Evolutionary conservation across 2,113 vertebrate genomes (phyloP), one percentile per base, ranked within the genome.

Genomic region (Periophthalmus modestus): DNA sequence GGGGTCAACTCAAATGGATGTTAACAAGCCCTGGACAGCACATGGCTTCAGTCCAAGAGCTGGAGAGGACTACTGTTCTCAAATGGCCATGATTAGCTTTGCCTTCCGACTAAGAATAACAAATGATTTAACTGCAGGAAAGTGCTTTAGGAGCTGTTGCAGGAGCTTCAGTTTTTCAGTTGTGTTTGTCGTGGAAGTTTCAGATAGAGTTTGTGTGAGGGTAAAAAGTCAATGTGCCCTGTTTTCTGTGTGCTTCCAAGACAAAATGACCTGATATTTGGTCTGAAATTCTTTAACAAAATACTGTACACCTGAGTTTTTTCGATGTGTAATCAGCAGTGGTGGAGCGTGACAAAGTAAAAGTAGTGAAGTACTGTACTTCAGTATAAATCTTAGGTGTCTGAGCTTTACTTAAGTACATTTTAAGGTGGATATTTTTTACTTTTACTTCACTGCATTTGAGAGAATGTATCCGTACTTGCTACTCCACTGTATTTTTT

Each of bases 11-110:
- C 34, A 62, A 77, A 79, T 67, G 61, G 68, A 74, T 5, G 19
- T 66, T 75, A 72, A 78, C 72, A 74, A 74, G 48, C 55, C 28
- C 71, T 58, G 70, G 46, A 65, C 59, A 80, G 61, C 71, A 34
- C 66, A 55, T 47, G 43, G 68, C 61, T 74, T 54, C 33, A 61
- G 54, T 65, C 28, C 54, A 59, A 23, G 3, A 47, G 66, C 21
- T 36, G 23, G 10, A 5, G 50, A 16, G 23, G 16, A 46, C 54
- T 13, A 0, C 24, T 57, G 15, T 11, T 47, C 70, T 55, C 4
- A 70, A 63, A 66, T 43, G 52, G 52, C 2, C 21, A 21, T 54
- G 16, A 70, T 74, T 71, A 11, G n/a, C 21, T 82, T 43, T 57
- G 9, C 74, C 33, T 71, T 54, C 19, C 3, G 69, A 13, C 66